Evolutionary conservation across 1,140 invertebrate species (phyloP).

Genomic region (Acromyrmex charruanus): DNA sequence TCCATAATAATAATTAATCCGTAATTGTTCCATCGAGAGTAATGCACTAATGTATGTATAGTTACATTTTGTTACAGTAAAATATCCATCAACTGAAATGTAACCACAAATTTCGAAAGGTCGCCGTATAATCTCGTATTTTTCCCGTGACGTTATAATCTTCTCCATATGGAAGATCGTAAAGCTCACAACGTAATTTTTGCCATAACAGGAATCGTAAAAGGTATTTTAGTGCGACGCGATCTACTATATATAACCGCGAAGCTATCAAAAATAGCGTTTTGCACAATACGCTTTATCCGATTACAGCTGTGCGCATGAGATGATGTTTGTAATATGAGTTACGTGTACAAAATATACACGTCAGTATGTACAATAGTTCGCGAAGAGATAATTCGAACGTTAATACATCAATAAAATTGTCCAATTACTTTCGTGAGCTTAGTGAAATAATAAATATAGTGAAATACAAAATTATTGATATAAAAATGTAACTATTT

Average conservation of each 20-base stretch:
- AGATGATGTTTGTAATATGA: slow-evolving; percentile 13
- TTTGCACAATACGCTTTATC: slow-evolving; percentile 46
- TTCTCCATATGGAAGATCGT: slow-evolving; percentile 37
- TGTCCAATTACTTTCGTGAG: neutral
- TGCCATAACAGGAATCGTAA: slow-evolving; percentile 44
- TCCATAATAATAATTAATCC: neutral
- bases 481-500: neutral
- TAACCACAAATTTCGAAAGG: slow-evolving; percentile 19
- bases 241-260: slow-evolving; percentile 20
- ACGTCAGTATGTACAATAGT: neutral
- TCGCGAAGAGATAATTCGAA: neutral
- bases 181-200: slow-evolving; percentile 49
- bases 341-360: neutral
- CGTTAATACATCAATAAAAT: neutral
- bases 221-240: slow-evolving; percentile 27
- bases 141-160: slow-evolving; percentile 45
- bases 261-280: slow-evolving; percentile 50
- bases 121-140: slow-evolving; percentile 9
- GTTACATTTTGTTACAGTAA: neutral
- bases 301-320: neutral
- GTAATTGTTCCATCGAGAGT: neutral
- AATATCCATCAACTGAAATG: slow-evolving; percentile 3
- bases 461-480: neutral
- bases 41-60: neutral
- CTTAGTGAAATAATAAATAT: neutral